phyloP scores from a whole-genome alignment of 2,797 vertebrate species.

The Acanthiza pusilla region DNA sequence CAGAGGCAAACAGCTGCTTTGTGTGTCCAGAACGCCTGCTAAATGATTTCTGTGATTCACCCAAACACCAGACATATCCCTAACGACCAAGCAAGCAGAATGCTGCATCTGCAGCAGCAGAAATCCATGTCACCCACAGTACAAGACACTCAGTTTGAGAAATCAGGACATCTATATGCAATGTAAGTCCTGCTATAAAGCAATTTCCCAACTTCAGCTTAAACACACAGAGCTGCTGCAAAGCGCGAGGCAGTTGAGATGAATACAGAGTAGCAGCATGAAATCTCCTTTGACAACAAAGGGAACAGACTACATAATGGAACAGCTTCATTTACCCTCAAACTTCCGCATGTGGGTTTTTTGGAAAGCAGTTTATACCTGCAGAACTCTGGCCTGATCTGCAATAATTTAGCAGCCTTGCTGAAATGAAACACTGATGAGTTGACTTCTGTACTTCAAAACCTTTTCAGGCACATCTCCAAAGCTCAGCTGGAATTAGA shows the following conservation, averaged over 20 bases:
- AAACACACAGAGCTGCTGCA: background rate
- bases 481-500: background rate
- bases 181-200: background rate
- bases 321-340: background rate
- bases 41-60: background rate
- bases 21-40: background rate
- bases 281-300: background rate
- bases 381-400: background rate
- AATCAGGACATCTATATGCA: background rate
- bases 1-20: background rate
- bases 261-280: background rate
- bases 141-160: background rate
- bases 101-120: background rate
- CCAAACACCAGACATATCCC: background rate
- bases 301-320: background rate
- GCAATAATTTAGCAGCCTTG: background rate
- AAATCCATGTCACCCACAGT: background rate
- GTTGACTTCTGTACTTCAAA: background rate
- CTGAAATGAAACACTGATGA: conserved; percentile 35
- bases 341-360: background rate
- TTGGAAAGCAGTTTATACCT: background rate
- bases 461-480: background rate
- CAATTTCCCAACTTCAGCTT: background rate
- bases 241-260: background rate
- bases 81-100: background rate